phyloP scores from a whole-genome alignment of 2,797 vertebrate species.

The Pteronotus mesoamericanus region DNA sequence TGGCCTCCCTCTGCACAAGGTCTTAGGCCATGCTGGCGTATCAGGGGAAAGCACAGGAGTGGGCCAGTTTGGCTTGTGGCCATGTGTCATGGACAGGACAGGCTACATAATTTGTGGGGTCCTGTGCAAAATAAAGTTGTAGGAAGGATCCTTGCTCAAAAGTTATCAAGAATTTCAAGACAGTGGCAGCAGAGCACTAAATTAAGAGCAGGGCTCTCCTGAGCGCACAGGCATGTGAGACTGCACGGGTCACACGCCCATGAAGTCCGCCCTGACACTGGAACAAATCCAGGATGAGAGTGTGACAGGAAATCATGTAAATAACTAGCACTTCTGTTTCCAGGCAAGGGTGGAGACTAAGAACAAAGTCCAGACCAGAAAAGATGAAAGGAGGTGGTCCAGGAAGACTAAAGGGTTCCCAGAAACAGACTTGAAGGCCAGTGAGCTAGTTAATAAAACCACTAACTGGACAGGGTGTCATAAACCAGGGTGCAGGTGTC shows the following conservation, averaged over 20 bases:
- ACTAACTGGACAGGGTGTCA: fast-evolving
- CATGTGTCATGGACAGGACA: neutral
- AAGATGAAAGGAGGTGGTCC: neutral
- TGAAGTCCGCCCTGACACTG: neutral
- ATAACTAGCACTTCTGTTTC: neutral
- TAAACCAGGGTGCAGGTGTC: neutral
- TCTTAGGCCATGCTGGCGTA: neutral
- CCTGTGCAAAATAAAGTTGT: neutral
- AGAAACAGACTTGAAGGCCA: neutral
- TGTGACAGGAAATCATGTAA: neutral
- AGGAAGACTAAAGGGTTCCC: neutral
- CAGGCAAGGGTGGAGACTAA: neutral
- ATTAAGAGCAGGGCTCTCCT: neutral
- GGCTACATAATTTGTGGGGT: neutral
- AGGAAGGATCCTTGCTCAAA: neutral
- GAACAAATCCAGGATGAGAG: neutral
- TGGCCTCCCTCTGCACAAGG: neutral
- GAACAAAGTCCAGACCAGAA: neutral
- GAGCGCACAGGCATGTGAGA: neutral
- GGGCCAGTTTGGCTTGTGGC: neutral
- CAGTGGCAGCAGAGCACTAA: neutral
- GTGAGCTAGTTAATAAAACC: neutral
- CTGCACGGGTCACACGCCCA: fast-evolving
- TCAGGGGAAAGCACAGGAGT: neutral
- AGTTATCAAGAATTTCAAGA: neutral